These are phyloP conservation scores for Ametastegia equiseti DNA, from an alignment of 2,888 invertebrate genomes.

Conservation along the genomic window DNA sequence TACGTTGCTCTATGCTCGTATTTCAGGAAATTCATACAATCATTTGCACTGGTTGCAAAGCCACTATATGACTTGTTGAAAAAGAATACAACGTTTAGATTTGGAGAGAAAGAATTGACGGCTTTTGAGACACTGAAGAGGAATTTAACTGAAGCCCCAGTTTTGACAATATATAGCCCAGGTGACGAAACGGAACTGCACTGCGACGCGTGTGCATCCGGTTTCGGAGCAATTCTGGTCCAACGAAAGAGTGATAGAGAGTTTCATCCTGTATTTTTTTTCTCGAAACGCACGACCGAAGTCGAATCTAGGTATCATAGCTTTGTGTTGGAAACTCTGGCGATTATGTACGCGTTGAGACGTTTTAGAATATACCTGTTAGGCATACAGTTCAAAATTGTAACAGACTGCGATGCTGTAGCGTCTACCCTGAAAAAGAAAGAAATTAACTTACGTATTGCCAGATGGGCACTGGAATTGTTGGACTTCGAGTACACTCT, in stretches of 20 bases:
- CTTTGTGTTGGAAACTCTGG: conserved; percentile 63
- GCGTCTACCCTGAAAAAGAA: conserved; percentile 60
- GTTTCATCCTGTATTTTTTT: conserved; percentile 64
- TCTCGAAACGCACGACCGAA: conserved; percentile 61
- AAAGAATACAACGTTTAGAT: conserved; percentile 58
- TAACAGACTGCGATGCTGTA: conserved; percentile 63
- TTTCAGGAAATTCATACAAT: conserved; percentile 58
- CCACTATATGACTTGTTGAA: conserved; percentile 61
- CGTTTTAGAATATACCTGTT: conserved; percentile 59
- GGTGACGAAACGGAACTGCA: conserved; percentile 64
- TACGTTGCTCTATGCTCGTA: conserved; percentile 62
- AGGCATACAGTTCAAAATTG: conserved; percentile 60
- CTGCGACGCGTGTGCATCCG: conserved; percentile 65
- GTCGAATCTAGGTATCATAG: conserved; percentile 62
- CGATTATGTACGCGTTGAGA: conserved; percentile 54
- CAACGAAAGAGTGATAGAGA: conserved; percentile 61
- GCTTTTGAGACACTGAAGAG: conserved; percentile 57
- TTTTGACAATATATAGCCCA: conserved; percentile 63
- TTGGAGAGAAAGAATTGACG: conserved; percentile 55
- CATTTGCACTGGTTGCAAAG: conserved; percentile 59
- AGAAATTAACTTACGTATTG: conserved; percentile 63
- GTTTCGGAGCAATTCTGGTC: conserved; percentile 64
- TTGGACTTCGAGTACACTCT: conserved; percentile 56
- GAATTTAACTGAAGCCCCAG: conserved; percentile 55
- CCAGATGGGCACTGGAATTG: conserved; percentile 59